Evolutionary conservation across 2,797 vertebrate species (phyloP), one percentile per base, ranked within the genome.

Genomic region (Melanotaenia nigrans): DNA sequence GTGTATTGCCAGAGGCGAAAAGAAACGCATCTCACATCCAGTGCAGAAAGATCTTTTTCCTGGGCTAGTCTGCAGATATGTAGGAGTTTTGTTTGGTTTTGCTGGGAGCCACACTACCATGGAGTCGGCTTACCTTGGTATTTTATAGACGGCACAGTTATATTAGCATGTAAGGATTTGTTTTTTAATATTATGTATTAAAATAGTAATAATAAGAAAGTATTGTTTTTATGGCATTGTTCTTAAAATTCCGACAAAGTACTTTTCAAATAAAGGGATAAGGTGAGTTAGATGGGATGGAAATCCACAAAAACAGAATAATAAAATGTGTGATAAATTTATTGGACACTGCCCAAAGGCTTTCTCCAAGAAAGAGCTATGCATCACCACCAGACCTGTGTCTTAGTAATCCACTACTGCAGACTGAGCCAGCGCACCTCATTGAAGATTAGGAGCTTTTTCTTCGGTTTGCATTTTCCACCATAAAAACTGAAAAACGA

Each of bases 61-160:
- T 79, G 4, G 20, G 65, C 73, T 30, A 72, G 73, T 86, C 83
- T 83, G 81, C 77, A 62, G 82, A 74, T 72, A 77, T 55, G 42
- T 55, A 71, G 49, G 71, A 73, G 67, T 63, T 74, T 57, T 28
- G 42, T 81, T 87, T 78, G 78, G 76, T 83, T 76, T 86, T 47
- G 61, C 79, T 66, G 73, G 81, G 90, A 85, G 76, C 84, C 83
- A 75, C 69, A 56, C 78, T 85, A 87, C 78, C 71, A 78, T 13
- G 71, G 79, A 85, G 84, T 86, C 65, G 55, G 70, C 79, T 90
- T 85, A 92, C 89, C 89, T 92, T 88, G 73, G 75, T 78, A 75
- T 75, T 69, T 57, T 78, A 78, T 18, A 82, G 74, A 85, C 75
- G 60, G 71, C 72, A 67, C 74, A 71, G 38, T 76, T 73, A 54